Base-by-base conservation (phyloP, 2,888 invertebrate genomes). In the Polyploca ridens region DNA sequence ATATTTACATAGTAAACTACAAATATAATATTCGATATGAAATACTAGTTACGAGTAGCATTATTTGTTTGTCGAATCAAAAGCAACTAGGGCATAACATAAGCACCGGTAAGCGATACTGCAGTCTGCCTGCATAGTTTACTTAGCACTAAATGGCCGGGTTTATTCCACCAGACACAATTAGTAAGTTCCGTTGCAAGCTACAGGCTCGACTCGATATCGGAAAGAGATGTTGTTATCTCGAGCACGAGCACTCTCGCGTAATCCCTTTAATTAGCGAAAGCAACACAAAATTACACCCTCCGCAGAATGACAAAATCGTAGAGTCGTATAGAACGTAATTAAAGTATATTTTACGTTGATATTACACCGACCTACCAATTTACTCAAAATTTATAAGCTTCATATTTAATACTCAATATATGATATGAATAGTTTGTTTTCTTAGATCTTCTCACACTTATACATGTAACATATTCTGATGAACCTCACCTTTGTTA, bases 211-310 rank as follows among this genome's bases (percentile, higher is more conserved):
- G 69, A 68, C 72, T 72, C 77, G 82, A 76, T 79, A 82, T 84
- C 82, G 78, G 78, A 75, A 83, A 75, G 71, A 77, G 81, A 83
- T 78, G 79, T 73, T 79, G 80, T 81, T 85, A 82, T 79, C 80
- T 78, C 69, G 80, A 84, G 76, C 74, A 73, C 79, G 76, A 78
- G 78, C 80, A 76, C 73, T 79, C 72, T 78, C 72, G 74, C 77
- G 81, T 87, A 84, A 88, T 89, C 86, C 86, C 81, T 84, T 88
- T 90, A 90, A 90, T 90, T 89, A 88, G 86, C 85, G 78, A 76
- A 74, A 75, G 79, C 78, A 76, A 85, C 81, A 82, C 74, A 73
- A 79, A 83, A 86, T 81, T 81, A 80, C 79, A 82, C 77, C 76
- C 71, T 65, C 64, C 58, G 60, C 64, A 64, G 59, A 66, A 65